Evolutionary conservation across 2,797 vertebrate genomes (phyloP), one percentile per base, ranked within the genome.

Genomic region (Leptoclinus maculatus): DNA sequence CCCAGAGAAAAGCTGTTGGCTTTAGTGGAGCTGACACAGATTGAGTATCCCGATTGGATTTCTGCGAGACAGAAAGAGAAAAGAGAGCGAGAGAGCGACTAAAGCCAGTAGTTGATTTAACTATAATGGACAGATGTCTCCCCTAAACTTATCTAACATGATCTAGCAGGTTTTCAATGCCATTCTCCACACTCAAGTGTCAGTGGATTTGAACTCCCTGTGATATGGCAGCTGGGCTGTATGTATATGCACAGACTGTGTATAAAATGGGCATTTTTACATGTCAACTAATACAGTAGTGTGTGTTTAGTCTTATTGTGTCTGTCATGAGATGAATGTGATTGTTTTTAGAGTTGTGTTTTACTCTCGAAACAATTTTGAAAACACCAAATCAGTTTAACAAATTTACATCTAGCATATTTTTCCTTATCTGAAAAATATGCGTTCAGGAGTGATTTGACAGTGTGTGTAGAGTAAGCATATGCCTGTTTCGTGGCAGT

Each of bases 21-120:
- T 76, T 87, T 62, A 38, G 63, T 67, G 25, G 58, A 64, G 63
- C 66, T 74, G 82, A 83, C 72, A 81, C 58, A 39, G 67, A 76
- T 72, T 54, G 34, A 64, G 49, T 45, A 29, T 80, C 29, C 66
- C 74, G 76, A 63, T 75, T 87, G 79, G 69, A 79, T 87, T 86
- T 77, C 45, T 79, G 51, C 2, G 66, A 76, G 65, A 74, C 58
- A 19, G n/a, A 25, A 41, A 62, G 29, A 69, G 34, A 62, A 54
- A 56, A 13, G 65, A 54, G 47, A 36, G 64, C 19, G 32, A 43
- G 32, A 43, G 41, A 73, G 66, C 23, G 34, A 73, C 63, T 56
- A 71, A 80, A 83, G 59, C 32, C 41, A 51, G 25, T 54, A 58
- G 66, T 67, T 83, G 57, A 72, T 62, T 69, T 56, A 36, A 78